phyloP scores from a whole-genome alignment of 1,140 invertebrate species.

The Xylocopa sonorina region DNA sequence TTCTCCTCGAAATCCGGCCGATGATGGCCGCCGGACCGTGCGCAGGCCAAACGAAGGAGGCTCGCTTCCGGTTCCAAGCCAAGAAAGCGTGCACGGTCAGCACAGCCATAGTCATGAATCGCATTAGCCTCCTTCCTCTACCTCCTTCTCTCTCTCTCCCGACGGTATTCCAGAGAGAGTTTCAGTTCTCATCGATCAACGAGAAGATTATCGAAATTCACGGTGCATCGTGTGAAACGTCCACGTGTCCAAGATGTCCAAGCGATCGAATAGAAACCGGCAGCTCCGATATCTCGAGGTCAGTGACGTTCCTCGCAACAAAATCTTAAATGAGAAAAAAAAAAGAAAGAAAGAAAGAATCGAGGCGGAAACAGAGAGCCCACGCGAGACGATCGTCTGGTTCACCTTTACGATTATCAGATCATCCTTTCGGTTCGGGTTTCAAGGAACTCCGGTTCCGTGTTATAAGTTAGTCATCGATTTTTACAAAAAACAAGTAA shows the following conservation, averaged over 20 bases:
- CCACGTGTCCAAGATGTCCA: not conserved
- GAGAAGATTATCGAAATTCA: slow-evolving; percentile 38
- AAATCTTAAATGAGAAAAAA: not conserved
- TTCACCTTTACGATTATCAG: not conserved
- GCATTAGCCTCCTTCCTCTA: slow-evolving; percentile 73
- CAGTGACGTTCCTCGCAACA: not conserved
- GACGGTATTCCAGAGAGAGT: slow-evolving; percentile 67
- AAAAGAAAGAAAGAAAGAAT: not conserved
- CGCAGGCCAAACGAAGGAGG: slow-evolving; percentile 20
- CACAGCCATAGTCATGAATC: slow-evolving; percentile 56
- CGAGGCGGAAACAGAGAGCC: not conserved
- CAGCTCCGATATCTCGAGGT: not conserved
- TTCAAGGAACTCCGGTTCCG: not conserved
- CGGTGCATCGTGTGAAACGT: slow-evolving; percentile 19
- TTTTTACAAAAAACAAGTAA: not conserved
- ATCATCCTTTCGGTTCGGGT: not conserved
- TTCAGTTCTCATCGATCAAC: slow-evolving; percentile 44
- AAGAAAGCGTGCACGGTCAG: slow-evolving; percentile 64
- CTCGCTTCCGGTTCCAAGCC: slow-evolving; percentile 57
- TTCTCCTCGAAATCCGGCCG: slow-evolving; percentile 20
- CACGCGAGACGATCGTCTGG: not conserved
- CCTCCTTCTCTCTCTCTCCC: not conserved
- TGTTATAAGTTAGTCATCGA: not conserved
- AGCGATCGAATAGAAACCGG: not conserved
- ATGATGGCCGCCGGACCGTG: not conserved